A percentile compares a stretch with the other conserved stretches of the same genome.
These are phyloP conservation scores for Pocillopora verrucosa DNA, from an alignment of 64 coral and sea anemone species.

Conservation along the genomic window DNA sequence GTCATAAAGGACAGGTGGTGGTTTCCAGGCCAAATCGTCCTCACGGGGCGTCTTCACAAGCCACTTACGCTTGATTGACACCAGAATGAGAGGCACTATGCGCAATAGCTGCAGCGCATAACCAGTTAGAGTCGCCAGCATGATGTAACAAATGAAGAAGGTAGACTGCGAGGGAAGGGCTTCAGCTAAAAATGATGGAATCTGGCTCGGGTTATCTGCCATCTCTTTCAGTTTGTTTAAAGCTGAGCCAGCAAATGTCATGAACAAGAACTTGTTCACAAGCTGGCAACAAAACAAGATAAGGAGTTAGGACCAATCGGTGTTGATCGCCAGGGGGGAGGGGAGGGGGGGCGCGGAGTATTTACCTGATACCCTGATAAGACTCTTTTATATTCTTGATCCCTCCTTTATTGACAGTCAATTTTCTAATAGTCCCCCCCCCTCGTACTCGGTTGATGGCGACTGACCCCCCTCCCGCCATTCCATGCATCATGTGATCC, in stretches of 20 bases:
- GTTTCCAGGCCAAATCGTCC: constrained; percentile 48
- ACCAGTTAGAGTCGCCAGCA: constrained; percentile 62
- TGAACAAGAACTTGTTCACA: constrained; percentile 71
- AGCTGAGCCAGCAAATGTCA: constrained; percentile 64
- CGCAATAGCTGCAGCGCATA: constrained; percentile 64
- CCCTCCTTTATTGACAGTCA: too few species aligned
- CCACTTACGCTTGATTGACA: constrained; percentile 61
- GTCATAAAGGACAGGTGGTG: constrained; percentile 65
- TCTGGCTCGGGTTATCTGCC: constrained; percentile 38
- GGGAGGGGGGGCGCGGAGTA: too few species aligned
- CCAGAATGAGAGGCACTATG: constrained; percentile 51
- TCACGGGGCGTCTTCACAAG: constrained; percentile 54
- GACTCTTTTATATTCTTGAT: too few species aligned
- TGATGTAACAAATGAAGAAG: constrained; percentile 69
- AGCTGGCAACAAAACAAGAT: constrained; percentile 20
- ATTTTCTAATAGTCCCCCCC: too few species aligned
- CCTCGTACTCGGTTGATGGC: too few species aligned
- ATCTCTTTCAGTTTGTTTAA: constrained; percentile 56
- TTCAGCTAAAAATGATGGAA: constrained; percentile 60
- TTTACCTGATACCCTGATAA: too few species aligned
- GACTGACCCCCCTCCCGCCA: too few species aligned
- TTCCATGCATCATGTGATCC: too few species aligned
- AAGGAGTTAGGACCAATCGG: neutral
- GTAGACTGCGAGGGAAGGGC: constrained; percentile 63
- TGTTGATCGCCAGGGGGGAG: too few species aligned